A percentile compares a stretch with the other conserved stretches of the same genome.
Evolutionary conservation across 2,888 invertebrate genomes (phyloP).

Genomic region (Pelosia muscerda): DNA sequence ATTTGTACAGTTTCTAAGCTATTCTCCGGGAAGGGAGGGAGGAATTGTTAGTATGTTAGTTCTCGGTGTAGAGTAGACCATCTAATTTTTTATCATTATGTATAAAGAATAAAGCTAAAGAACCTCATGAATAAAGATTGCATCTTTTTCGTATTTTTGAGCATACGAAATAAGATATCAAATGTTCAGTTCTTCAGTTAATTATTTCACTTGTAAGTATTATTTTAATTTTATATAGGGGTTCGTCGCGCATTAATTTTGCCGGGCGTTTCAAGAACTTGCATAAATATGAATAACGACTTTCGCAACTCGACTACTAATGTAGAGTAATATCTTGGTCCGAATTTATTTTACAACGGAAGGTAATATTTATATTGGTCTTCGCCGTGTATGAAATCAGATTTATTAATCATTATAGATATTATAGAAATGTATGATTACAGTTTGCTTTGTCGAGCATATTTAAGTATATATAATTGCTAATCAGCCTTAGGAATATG

Average conservation of each 20-base stretch:
- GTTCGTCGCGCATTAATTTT: constrained; percentile 54
- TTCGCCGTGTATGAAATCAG: neutral
- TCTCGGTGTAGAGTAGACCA: no score
- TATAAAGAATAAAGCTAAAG: no score
- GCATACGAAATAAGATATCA: constrained; percentile 21
- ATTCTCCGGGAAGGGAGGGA: neutral
- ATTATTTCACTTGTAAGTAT: constrained; percentile 47
- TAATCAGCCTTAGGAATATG: no score
- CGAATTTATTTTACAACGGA: constrained; percentile 29
- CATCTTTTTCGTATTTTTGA: neutral
- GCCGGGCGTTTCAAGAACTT: constrained; percentile 51
- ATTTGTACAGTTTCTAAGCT: neutral
- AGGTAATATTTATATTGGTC: constrained; percentile 8
- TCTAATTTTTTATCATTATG: neutral
- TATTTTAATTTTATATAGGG: constrained; percentile 59
- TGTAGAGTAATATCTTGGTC: constrained; percentile 55
- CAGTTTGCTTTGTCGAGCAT: no score
- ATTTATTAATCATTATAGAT: neutral
- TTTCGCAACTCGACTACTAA: constrained; percentile 63
- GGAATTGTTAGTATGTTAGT: no score
- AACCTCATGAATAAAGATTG: no score
- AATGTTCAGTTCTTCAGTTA: constrained; percentile 44
- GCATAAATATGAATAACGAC: constrained; percentile 69
- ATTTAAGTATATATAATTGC: no score
- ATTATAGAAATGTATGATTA: no score